Conservation (phyloP, 2,888 invertebrate genomes). For the Tiphia femorata region DNA sequence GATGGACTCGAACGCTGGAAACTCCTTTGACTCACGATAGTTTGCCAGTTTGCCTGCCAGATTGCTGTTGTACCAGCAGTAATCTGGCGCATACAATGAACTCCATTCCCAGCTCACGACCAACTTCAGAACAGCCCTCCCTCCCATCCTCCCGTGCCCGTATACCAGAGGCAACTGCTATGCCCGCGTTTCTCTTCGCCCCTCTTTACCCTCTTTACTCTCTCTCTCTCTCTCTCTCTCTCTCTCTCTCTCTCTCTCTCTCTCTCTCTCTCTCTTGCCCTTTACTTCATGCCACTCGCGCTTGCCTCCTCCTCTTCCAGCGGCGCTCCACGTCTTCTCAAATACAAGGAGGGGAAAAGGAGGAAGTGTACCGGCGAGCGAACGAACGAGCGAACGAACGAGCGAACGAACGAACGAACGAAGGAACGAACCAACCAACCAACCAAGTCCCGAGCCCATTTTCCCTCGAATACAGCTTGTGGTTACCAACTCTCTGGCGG, state of each 20-base stretch:
- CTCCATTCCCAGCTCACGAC: slow-evolving; percentile 35
- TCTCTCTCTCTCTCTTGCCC: slow-evolving; percentile 6
- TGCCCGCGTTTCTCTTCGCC: slow-evolving; percentile 13
- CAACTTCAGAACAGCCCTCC: slow-evolving; percentile 30
- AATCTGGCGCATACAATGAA: slow-evolving; percentile 53
- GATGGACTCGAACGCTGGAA: slow-evolving; percentile 28
- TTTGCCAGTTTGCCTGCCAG: slow-evolving; percentile 43
- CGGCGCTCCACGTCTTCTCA: no score
- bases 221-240: slow-evolving; percentile 1
- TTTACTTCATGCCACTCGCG: no score
- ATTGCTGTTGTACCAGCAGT: slow-evolving; percentile 47
- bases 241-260: neutral
- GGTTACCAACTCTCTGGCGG: slow-evolving; percentile 47
- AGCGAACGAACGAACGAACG: slow-evolving; percentile 26
- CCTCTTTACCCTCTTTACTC: no score
- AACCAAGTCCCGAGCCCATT: slow-evolving; percentile 48
- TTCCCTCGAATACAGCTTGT: slow-evolving; percentile 53
- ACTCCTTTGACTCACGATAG: slow-evolving; percentile 30
- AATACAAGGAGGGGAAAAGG: slow-evolving; percentile 8
- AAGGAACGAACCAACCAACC: slow-evolving; percentile 28
- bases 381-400: slow-evolving; percentile 6
- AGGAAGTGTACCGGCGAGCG: slow-evolving; percentile 15
- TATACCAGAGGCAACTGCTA: slow-evolving; percentile 9
- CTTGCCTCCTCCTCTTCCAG: no score
- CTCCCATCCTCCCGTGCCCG: slow-evolving; percentile 15